Conservation (phyloP, 2,113 vertebrate genomes). For the Condylura cristata region DNA sequence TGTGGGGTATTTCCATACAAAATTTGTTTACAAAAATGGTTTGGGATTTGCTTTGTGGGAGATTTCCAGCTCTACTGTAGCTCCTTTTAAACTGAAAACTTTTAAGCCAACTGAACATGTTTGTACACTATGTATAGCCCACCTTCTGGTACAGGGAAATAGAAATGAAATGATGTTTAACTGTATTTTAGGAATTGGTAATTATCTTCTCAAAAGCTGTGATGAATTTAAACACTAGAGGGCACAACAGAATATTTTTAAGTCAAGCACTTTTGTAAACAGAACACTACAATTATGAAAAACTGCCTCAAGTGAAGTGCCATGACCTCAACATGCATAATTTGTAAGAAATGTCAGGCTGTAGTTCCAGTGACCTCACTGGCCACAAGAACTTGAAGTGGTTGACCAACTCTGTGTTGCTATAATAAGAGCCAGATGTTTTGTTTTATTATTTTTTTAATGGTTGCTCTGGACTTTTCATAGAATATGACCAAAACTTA, state of each 20-base stretch:
- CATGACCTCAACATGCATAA: conserved; percentile 55
- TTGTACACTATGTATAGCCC: fast-evolving
- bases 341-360: conserved; percentile 60
- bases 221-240: conserved; percentile 80
- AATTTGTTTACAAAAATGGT: neutral
- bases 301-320: neutral
- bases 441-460: too few species aligned
- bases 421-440: neutral
- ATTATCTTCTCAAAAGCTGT: neutral
- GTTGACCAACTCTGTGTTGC: neutral
- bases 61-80: neutral
- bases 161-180: neutral
- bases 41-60: neutral
- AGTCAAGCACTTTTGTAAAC: neutral
- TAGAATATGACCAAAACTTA: neutral
- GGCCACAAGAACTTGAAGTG: conserved; percentile 3
- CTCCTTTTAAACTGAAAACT: neutral
- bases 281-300: conserved; percentile 54
- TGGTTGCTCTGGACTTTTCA: neutral
- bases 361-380: neutral
- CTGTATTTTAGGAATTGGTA: neutral
- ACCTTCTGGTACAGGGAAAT: neutral
- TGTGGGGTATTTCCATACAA: neutral
- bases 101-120: neutral
- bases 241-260: conserved; percentile 75